phyloP scores from a whole-genome alignment of 1,140 invertebrate genomes.

The Heliothis virescens region DNA sequence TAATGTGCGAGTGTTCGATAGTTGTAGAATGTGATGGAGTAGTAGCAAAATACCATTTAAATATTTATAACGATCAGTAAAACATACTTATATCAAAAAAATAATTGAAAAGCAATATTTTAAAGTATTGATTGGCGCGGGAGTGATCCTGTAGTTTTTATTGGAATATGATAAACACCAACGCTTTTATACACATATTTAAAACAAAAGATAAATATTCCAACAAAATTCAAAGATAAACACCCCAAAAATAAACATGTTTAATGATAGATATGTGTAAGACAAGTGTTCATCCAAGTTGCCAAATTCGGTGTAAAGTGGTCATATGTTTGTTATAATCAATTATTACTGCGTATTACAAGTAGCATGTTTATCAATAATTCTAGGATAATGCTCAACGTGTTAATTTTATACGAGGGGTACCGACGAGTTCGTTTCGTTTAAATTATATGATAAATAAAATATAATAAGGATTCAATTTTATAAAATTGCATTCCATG shows the following conservation, averaged over 20 bases:
- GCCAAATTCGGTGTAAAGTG: slow-evolving; percentile 83
- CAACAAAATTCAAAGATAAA: slow-evolving; percentile 31
- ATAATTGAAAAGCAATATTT: slow-evolving; percentile 6
- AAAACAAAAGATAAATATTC: slow-evolving; percentile 15
- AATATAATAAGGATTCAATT: slow-evolving; percentile 45
- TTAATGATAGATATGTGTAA: slow-evolving; percentile 47
- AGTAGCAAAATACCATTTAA: slow-evolving; percentile 69
- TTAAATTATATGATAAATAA: slow-evolving; percentile 43
- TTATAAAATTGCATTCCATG: slow-evolving; percentile 74
- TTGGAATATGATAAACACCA: slow-evolving; percentile 42
- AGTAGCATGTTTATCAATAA: slow-evolving; percentile 80
- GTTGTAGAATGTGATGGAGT: slow-evolving; percentile 81
- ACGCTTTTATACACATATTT: slow-evolving; percentile 35
- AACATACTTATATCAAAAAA: slow-evolving; percentile 23
- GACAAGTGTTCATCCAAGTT: slow-evolving; percentile 81
- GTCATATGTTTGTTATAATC: slow-evolving; percentile 76
- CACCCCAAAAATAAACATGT: neutral
- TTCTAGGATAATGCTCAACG: slow-evolving; percentile 83
- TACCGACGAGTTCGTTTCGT: slow-evolving; percentile 70
- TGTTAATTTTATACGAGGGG: slow-evolving; percentile 76
- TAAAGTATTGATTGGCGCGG: slow-evolving; percentile 9
- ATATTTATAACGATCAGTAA: slow-evolving; percentile 42
- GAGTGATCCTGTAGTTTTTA: slow-evolving; percentile 39
- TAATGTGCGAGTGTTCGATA: slow-evolving; percentile 85
- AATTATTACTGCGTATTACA: slow-evolving; percentile 74